Evolutionary conservation across 2,113 vertebrate species (phyloP).

Genomic region (Equus przewalskii): DNA sequence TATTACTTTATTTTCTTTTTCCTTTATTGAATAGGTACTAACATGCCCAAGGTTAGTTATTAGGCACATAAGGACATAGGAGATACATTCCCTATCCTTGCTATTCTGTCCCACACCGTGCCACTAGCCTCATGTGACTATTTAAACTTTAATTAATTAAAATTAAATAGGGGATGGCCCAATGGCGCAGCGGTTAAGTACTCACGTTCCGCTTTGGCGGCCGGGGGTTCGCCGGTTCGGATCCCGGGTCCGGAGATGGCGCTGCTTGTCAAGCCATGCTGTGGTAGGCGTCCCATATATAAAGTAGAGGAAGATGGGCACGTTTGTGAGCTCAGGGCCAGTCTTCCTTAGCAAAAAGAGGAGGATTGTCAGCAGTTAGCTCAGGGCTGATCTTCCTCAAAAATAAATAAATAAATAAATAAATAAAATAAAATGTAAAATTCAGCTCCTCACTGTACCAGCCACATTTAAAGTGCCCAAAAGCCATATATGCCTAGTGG

Average conservation of each 20-base stretch:
- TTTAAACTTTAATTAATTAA: constrained; percentile 29
- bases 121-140: background rate
- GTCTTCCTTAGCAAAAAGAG: too few species aligned
- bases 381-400: too few species aligned
- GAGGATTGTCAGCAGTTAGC: too few species aligned
- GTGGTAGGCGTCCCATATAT: too few species aligned
- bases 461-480: background rate
- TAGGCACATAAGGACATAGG: background rate
- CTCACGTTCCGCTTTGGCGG: too few species aligned
- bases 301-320: too few species aligned
- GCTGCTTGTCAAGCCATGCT: too few species aligned
- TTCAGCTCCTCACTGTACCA: background rate
- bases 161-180: background rate
- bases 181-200: too few species aligned
- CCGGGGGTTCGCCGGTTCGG: too few species aligned
- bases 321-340: too few species aligned
- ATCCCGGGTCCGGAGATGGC: too few species aligned
- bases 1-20: background rate
- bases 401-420: too few species aligned
- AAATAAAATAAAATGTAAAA: constrained; percentile 30
- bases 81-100: background rate
- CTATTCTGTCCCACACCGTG: background rate
- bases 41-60: background rate
- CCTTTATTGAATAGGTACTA: background rate
- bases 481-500: background rate